Conservation (phyloP, 2,888 invertebrate genomes). For the Dyspetes luteomarginatus region DNA sequence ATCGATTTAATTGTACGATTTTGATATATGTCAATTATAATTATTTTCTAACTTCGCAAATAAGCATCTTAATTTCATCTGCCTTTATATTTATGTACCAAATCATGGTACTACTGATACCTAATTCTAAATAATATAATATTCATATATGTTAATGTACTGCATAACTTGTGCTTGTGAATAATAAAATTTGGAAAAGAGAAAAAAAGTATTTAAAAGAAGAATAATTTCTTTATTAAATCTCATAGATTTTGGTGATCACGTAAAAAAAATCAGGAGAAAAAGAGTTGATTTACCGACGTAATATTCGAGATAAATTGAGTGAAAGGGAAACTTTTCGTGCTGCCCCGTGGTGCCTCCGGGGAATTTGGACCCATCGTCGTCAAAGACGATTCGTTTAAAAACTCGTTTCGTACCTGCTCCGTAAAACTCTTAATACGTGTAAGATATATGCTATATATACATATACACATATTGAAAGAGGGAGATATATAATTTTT, state of each 20-base stretch:
- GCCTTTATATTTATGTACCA: background rate
- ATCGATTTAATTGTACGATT: too few species aligned
- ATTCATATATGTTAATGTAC: background rate
- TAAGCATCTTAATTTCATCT: too few species aligned
- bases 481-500: background rate
- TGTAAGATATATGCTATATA: background rate
- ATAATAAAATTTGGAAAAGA: background rate
- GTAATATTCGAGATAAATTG: constrained; percentile 26
- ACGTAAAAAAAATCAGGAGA: constrained; percentile 1
- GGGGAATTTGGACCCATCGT: constrained; percentile 35
- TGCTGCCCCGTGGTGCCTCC: constrained; percentile 10
- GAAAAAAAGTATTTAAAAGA: background rate
- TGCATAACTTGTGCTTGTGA: background rate
- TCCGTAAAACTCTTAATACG: constrained; percentile 35
- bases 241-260: background rate
- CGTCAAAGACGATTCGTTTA: constrained; percentile 45
- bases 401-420: constrained; percentile 60
- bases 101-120: background rate
- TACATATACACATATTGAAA: background rate
- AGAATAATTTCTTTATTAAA: background rate
- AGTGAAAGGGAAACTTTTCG: constrained; percentile 21
- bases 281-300: constrained; percentile 3
- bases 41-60: too few species aligned
- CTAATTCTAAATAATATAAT: background rate
- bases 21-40: too few species aligned